Evolutionary conservation across 1,140 invertebrate genomes (phyloP), one percentile per base, ranked within the genome.

Genomic region (Bombus superbus): DNA sequence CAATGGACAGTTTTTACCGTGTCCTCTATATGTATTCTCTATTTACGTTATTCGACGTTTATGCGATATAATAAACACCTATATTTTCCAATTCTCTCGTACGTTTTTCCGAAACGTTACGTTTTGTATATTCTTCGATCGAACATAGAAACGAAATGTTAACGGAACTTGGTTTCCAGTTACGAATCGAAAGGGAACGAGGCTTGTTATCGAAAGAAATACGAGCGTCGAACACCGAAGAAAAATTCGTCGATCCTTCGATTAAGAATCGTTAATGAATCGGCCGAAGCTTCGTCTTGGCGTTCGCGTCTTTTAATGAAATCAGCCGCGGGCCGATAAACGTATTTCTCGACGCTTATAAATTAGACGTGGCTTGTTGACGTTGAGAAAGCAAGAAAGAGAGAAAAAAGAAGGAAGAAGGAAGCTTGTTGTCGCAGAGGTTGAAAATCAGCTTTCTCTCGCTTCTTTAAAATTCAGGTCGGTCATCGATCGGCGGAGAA

Each of bases 381-480:
- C 62, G 66, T 83, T 18, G 2, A 66, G 18, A 66, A 32, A 11
- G 59, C n/a, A 62, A n/a, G 10, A 62, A 32, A 32, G 62, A 32
- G n/a, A 66, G 13, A 32, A 32, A 18, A 57, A 57, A 40, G 64
- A 38, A 44, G 47, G 38, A 32, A n/a, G n/a, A n/a, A n/a, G n/a
- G n/a, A n/a, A 77, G 66, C 82, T 71, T 18, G 47, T 79, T 59
- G 74, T 62, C 66, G 40, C 13, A 47, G n/a, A 71, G 59, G 62
- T 83, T 42, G 81, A 84, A 69, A 79, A 78, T 84, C 76, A 71
- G 81, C 40, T 72, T 44, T 9, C n/a, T 42, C 22, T 35, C 15
- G 35, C 40, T 59, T 4, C 32, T 71, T 84, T 79, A 32, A 84
- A 80, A 84, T 72, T 84, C 76, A 62, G 75, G 83, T 84, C 76